Evolutionary conservation across 2,888 invertebrate species (phyloP).

Genomic region (Chaetoderma sp.): DNA sequence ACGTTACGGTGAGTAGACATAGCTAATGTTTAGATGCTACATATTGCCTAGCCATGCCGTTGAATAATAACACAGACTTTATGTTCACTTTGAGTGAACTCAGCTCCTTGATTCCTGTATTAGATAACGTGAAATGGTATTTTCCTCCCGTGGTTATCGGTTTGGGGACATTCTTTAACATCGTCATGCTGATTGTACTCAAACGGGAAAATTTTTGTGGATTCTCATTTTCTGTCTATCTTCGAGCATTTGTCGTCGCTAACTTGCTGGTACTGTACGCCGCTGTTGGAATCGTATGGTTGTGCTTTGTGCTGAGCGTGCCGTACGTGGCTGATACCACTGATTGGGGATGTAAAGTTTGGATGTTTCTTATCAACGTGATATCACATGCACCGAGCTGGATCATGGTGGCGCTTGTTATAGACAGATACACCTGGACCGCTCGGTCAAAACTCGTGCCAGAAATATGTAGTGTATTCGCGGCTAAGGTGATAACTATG

Average conservation of each 20-base stretch:
- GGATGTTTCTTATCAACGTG: slow-evolving; percentile 23
- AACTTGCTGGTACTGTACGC: slow-evolving; percentile 30
- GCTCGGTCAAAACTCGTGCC: slow-evolving; percentile 16
- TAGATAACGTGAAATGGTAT: slow-evolving; percentile 6
- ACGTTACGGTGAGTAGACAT: too few relatives aligned
- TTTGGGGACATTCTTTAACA: slow-evolving; percentile 31
- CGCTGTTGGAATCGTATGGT: slow-evolving; percentile 29
- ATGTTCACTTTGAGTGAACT: too few relatives aligned
- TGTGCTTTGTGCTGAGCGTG: slow-evolving; percentile 13
- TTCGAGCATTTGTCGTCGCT: slow-evolving; percentile 14
- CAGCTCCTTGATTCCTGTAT: too few relatives aligned
- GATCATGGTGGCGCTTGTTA: slow-evolving; percentile 27
- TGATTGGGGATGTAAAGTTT: slow-evolving; percentile 33
- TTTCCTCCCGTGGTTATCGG: slow-evolving; percentile 24
- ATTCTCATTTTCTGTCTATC: slow-evolving; percentile 22
- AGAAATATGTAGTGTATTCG: slow-evolving; percentile 27
- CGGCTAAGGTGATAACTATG: slow-evolving; percentile 21
- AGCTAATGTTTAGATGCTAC: too few relatives aligned
- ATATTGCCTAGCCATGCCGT: too few relatives aligned
- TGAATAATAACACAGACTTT: too few relatives aligned
- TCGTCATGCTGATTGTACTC: slow-evolving; percentile 5
- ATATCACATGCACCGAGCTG: slow-evolving; percentile 21
- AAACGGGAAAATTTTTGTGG: neutral
- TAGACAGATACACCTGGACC: slow-evolving; percentile 22
- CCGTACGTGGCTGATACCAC: slow-evolving; percentile 16